Evolutionary conservation across 1,140 invertebrate genomes (phyloP).

Genomic region (Drosophila arizonae): DNA sequence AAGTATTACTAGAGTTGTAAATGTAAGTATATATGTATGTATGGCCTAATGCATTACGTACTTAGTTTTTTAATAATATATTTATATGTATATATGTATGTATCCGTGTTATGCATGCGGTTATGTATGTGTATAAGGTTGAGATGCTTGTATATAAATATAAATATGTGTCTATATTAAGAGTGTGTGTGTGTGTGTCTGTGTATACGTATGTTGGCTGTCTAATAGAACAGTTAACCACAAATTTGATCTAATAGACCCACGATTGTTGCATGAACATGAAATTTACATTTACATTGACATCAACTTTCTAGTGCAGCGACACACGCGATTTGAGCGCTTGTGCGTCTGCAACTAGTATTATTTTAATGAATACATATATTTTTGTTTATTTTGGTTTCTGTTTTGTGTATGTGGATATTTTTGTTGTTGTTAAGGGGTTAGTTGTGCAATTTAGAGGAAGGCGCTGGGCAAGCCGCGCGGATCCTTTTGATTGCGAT

Average conservation of each 20-base stretch:
- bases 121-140: conserved; percentile 41
- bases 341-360: conserved; percentile 33
- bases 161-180: conserved; percentile 68
- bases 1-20: conserved; percentile 40
- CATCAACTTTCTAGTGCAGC: conserved; percentile 48
- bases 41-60: conserved; percentile 68
- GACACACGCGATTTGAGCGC: conserved; percentile 26
- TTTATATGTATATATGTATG: conserved; percentile 46
- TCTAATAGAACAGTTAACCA: conserved; percentile 16
- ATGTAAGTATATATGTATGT: conserved; percentile 70
- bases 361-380: conserved; percentile 38
- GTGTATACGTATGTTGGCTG: conserved; percentile 8
- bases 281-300: conserved; percentile 61
- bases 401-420: neutral
- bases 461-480: conserved; percentile 97
- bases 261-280: conserved; percentile 57
- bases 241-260: conserved; percentile 43
- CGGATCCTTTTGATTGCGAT: conserved; percentile 98
- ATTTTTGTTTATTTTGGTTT: conserved; percentile 18
- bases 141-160: conserved; percentile 70
- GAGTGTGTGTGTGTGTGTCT: conserved; percentile 21
- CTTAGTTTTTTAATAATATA: conserved; percentile 9
- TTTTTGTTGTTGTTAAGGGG: conserved; percentile 4
- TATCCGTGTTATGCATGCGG: neutral
- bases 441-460: conserved; percentile 87